Conservation (phyloP, 2,888 invertebrate genomes). For the Ophioninae sp. region DNA sequence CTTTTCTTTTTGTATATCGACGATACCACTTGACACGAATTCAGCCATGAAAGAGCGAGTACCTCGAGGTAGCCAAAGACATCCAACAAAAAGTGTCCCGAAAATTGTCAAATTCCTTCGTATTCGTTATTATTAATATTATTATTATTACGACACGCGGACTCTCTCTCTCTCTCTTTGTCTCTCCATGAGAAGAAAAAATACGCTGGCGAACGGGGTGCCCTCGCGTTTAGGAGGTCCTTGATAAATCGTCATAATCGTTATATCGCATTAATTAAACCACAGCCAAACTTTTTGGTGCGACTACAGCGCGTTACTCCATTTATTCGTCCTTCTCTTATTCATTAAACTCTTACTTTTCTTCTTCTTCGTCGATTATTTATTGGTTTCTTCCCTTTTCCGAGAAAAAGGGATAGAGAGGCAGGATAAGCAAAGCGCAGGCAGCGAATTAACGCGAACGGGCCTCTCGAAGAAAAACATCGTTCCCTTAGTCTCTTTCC, state of each 20-base stretch:
- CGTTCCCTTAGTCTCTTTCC: slow-evolving; percentile 38
- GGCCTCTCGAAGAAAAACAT: slow-evolving; percentile 27
- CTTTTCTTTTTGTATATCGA: neutral
- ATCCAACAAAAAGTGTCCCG: neutral
- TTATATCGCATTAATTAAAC: slow-evolving; percentile 64
- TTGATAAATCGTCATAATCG: neutral
- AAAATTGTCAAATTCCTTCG: neutral
- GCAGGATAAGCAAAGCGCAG: slow-evolving; percentile 64
- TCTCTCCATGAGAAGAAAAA: neutral
- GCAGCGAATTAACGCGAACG: slow-evolving; percentile 49
- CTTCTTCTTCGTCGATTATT: slow-evolving; percentile 46
- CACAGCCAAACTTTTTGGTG: slow-evolving; percentile 73
- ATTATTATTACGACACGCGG: neutral
- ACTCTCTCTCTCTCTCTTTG: neutral
- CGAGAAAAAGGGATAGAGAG: slow-evolving; percentile 49
- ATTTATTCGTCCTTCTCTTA: slow-evolving; percentile 40
- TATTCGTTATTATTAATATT: neutral
- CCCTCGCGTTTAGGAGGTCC: neutral
- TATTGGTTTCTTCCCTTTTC: slow-evolving; percentile 46
- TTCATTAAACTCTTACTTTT: slow-evolving; percentile 44
- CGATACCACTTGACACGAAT: neutral
- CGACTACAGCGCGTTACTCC: slow-evolving; percentile 69
- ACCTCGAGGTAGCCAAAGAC: slow-evolving; percentile 23
- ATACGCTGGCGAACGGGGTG: neutral
- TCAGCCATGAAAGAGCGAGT: neutral